phyloP scores from a whole-genome alignment of 2,113 vertebrate genomes.

The Brachyistius frenatus region DNA sequence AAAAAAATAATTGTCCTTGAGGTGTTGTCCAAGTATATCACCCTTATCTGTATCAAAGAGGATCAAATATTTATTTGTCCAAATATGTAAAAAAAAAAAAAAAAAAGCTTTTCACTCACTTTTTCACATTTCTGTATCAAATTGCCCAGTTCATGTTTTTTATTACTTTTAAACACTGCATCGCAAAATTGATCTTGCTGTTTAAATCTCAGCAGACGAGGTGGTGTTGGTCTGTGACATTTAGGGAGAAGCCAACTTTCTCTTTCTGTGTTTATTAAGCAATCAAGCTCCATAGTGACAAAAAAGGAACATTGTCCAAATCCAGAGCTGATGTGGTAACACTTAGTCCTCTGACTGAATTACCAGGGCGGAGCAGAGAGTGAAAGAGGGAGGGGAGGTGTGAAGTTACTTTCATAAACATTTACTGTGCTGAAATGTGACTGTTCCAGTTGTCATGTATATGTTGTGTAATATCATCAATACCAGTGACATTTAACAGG shows the following conservation, averaged over 20 bases:
- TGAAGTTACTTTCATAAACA: constrained; percentile 52
- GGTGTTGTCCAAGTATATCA: too few species aligned
- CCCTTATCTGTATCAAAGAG: too few species aligned
- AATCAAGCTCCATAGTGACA: constrained; percentile 62
- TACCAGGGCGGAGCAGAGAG: constrained; percentile 62
- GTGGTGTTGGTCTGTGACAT: constrained; percentile 44
- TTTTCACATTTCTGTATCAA: not conserved
- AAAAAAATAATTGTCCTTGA: too few species aligned
- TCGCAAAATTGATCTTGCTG: constrained; percentile 17
- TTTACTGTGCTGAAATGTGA: constrained; percentile 25
- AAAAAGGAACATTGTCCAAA: constrained; percentile 47
- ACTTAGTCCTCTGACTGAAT: constrained; percentile 76
- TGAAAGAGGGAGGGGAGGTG: constrained; percentile 16
- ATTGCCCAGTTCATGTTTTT: not conserved
- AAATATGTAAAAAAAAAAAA: not conserved
- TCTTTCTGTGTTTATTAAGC: constrained; percentile 57
- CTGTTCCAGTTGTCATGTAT: constrained; percentile 26
- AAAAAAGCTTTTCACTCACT: too few species aligned
- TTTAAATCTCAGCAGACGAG: constrained; percentile 17
- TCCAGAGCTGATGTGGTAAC: constrained; percentile 73
- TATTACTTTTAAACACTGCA: constrained; percentile 23
- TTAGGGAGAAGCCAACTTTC: constrained; percentile 37
- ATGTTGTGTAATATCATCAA: constrained; percentile 17
- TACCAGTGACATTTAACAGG: constrained; percentile 19
- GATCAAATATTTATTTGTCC: too few species aligned